Conservation (phyloP, 2,888 invertebrate genomes). For the Dicranocentrus wangi region DNA sequence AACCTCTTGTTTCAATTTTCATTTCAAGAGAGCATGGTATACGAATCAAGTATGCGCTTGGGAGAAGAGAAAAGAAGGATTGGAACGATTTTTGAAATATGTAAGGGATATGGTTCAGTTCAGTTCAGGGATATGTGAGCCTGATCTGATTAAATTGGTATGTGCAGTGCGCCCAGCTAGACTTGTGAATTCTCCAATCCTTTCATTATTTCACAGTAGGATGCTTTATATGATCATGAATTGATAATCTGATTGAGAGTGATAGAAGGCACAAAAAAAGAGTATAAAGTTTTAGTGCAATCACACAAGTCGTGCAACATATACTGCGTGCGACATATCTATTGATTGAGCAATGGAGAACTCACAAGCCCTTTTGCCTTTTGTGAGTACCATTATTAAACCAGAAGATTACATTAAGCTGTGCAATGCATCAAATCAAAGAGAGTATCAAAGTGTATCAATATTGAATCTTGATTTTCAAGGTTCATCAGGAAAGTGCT, state of each 20-base stretch:
- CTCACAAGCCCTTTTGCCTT: neutral
- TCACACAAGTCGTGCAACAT: constrained; percentile 6
- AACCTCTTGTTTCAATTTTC: constrained; percentile 40
- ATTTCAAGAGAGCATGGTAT: constrained; percentile 12
- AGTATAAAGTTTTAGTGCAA: constrained; percentile 5
- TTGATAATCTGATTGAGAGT: constrained; percentile 57
- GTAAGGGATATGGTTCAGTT: constrained; percentile 55
- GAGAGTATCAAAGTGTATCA: constrained; percentile 43
- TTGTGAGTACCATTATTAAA: constrained; percentile 37
- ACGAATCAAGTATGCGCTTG: constrained; percentile 32
- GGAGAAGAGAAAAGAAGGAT: constrained; percentile 27
- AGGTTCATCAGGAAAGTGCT: constrained; percentile 56
- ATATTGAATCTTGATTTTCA: constrained; percentile 59
- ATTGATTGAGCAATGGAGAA: neutral
- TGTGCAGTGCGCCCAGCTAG: neutral
- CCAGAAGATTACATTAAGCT: constrained; percentile 46
- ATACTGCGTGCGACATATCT: constrained; percentile 30
- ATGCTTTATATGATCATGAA: constrained; percentile 35
- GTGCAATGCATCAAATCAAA: constrained; percentile 44
- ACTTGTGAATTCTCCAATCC: constrained; percentile 12
- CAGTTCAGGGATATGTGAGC: constrained; percentile 18
- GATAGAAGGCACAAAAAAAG: constrained; percentile 36
- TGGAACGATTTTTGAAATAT: constrained; percentile 42
- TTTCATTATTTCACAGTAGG: constrained; percentile 57
- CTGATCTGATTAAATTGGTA: constrained; percentile 37